phyloP scores from a whole-genome alignment of 2,888 invertebrate genomes.

The Caenorhabditis drosophilae region DNA sequence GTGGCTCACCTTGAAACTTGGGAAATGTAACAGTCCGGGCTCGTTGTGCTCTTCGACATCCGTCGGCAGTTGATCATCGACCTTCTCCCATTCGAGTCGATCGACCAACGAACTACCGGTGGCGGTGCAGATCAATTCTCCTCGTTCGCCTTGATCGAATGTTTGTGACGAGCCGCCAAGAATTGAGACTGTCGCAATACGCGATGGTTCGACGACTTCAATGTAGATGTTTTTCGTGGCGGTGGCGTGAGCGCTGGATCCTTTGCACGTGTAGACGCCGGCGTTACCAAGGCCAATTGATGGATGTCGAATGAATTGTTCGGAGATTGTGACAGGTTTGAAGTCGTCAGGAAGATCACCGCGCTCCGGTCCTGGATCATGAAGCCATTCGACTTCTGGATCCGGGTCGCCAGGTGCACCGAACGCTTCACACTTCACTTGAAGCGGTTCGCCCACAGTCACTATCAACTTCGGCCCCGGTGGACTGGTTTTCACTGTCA shows the following conservation, averaged over 20 bases:
- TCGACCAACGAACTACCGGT: conserved; percentile 65
- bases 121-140: conserved; percentile 64
- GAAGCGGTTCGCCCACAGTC: conserved; percentile 65
- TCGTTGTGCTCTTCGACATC: conserved; percentile 67
- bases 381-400: conserved; percentile 65
- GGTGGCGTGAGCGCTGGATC: conserved; percentile 68
- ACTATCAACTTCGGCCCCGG: conserved; percentile 61
- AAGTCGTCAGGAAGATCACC: conserved; percentile 68
- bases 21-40: conserved; percentile 66
- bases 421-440: conserved; percentile 65
- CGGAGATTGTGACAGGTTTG: conserved; percentile 68
- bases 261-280: conserved; percentile 71
- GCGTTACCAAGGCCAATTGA: conserved; percentile 66
- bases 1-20: conserved; percentile 55
- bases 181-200: conserved; percentile 64
- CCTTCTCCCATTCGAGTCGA: conserved; percentile 63
- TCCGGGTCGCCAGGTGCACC: conserved; percentile 65
- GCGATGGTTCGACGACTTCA: conserved; percentile 66
- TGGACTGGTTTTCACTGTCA: conserved; percentile 59
- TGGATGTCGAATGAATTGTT: conserved; percentile 66
- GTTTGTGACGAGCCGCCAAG: conserved; percentile 64
- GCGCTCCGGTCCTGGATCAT: conserved; percentile 64
- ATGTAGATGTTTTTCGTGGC: conserved; percentile 68
- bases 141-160: conserved; percentile 61
- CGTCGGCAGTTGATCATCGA: conserved; percentile 58